phyloP scores from a whole-genome alignment of 35 echinoderm and acorn worm genomes.

The Heliocidaris erythrogramma region DNA sequence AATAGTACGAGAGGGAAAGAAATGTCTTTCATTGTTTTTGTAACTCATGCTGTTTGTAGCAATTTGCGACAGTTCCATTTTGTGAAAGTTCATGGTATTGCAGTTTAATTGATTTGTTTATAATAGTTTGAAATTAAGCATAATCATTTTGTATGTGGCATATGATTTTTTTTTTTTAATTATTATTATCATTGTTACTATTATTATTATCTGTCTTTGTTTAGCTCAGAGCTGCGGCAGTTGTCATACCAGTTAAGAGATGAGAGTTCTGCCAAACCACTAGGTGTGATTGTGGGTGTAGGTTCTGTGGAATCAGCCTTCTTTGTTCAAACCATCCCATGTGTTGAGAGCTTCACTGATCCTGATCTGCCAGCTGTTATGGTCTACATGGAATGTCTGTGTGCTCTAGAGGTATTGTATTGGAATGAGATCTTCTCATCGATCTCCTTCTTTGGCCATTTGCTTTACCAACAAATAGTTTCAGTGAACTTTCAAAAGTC shows the following conservation, averaged over 20 bases:
- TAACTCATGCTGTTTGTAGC: too few relatives aligned
- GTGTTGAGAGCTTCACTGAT: conserved; percentile 63
- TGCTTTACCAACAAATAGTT: too few relatives aligned
- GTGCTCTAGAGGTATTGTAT: conserved; percentile 86
- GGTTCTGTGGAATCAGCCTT: conserved; percentile 94
- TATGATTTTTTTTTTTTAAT: too few relatives aligned
- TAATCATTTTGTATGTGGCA: too few relatives aligned
- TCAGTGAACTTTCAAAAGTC: too few relatives aligned
- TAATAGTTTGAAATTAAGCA: too few relatives aligned
- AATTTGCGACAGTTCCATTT: too few relatives aligned
- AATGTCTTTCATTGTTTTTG: too few relatives aligned
- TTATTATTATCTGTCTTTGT: background rate
- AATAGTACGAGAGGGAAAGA: too few relatives aligned
- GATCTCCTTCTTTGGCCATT: background rate
- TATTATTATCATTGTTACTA: too few relatives aligned
- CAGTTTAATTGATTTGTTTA: too few relatives aligned
- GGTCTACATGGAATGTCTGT: conserved; percentile 96
- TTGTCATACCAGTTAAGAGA: conserved; percentile 55
- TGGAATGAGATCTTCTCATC: background rate
- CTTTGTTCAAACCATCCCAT: conserved; percentile 83
- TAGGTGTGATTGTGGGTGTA: conserved; percentile 82
- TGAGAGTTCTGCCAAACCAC: background rate
- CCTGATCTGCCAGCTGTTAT: conserved; percentile 92
- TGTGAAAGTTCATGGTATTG: too few relatives aligned
- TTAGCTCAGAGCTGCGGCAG: conserved; percentile 28